Evolutionary conservation across 2,113 vertebrate genomes (phyloP), one percentile per base, ranked within the genome.

Genomic region (Oryzias celebensis): DNA sequence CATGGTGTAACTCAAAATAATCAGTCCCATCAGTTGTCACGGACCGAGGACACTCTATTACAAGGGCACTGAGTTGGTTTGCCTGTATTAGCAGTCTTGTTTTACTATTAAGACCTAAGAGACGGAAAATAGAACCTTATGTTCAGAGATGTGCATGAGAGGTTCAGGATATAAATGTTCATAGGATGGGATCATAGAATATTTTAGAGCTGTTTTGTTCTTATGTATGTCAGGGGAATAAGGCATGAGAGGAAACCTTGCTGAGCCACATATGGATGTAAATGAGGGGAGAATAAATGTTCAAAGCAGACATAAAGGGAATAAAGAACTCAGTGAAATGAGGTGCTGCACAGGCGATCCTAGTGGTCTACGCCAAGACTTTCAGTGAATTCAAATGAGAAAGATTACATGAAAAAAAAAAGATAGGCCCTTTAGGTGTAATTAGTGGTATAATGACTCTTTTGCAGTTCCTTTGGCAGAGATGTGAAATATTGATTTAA

Each of bases 401-500:
- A 54, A 53, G 55, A 87, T 89, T 85, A 77, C 58, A 45, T 65
- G 5, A 28, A 28, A 28, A 26, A 26, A 28, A 28, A 28, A 74
- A 75, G 69, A 88, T 71, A 71, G 74, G 60, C 68, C 84, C 84
- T 83, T 81, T 81, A 86, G 87, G 83, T 86, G 77, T 86, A 91
- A 87, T 91, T 89, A 92, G 84, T 73, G 75, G 60, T 51, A 81
- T 87, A 89, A 87, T 85, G 65, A 63, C 64, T 44, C 57, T 62
- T 73, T 72, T 44, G 71, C 53, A 16, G 73, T 62, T 77, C 63
- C 70, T 69, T 71, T 64, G 54, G 70, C 65, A 52, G 26, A 81
- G 65, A 75, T 81, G 64, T 82, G 62, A 87, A 89, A 80, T 89
- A 90, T 87, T 78, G 75, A 89, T 89, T 87, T 78, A 78, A 86